A percentile compares a stretch with the other conserved stretches of the same genome.
phyloP scores from a whole-genome alignment of 2,888 invertebrate species.

The Allolobophora icterica region DNA sequence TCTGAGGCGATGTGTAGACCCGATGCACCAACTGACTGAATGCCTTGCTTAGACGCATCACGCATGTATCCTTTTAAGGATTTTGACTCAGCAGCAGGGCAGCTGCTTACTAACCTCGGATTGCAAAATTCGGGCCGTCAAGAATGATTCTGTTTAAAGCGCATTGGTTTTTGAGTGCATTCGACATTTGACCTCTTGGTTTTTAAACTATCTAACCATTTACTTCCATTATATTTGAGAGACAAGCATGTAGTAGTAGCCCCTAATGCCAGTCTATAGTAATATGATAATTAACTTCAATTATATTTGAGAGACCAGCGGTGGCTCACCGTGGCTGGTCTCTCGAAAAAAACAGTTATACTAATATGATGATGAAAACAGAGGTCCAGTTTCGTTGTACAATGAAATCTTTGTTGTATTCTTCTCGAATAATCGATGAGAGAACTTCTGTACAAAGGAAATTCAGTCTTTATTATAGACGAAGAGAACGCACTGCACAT shows the following conservation, averaged over 20 bases:
- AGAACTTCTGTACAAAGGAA: neutral
- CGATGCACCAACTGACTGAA: neutral
- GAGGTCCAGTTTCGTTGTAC: neutral
- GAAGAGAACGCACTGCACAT: neutral
- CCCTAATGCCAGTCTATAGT: too few species aligned
- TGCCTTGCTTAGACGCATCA: too few species aligned
- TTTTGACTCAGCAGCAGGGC: neutral
- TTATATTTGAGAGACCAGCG: too few species aligned
- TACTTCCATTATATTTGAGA: neutral
- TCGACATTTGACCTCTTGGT: neutral
- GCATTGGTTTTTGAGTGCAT: too few species aligned
- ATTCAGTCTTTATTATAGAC: too few species aligned
- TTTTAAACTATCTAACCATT: neutral
- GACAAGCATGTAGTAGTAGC: neutral
- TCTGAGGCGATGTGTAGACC: neutral
- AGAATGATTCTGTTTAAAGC: neutral
- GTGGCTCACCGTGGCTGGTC: too few species aligned
- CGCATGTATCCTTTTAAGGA: too few species aligned
- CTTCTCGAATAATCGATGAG: neutral
- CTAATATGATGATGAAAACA: neutral
- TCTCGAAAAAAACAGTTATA: too few species aligned
- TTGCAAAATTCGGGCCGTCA: neutral
- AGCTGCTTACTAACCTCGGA: neutral
- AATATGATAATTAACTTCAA: too few species aligned
- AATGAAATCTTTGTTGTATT: neutral